Evolutionary conservation across 2,797 vertebrate species (phyloP).

Genomic region (Chloroceryle inda): DNA sequence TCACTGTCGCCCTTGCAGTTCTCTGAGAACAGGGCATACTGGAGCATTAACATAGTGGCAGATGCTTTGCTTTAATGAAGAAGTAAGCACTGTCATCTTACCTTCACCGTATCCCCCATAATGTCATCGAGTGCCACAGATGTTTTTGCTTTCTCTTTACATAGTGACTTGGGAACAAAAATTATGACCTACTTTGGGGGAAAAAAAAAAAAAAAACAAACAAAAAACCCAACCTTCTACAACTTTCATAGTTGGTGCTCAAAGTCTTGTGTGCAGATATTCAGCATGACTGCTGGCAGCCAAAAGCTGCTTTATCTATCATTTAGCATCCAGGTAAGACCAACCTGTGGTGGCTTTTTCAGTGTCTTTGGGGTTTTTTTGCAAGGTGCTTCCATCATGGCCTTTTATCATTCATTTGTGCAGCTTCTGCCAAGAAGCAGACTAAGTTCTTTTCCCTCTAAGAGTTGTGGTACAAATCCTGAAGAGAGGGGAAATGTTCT

Average conservation of each 20-base stretch:
- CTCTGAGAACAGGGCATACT: not conserved
- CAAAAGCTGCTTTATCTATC: not conserved
- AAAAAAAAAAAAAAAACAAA: not conserved
- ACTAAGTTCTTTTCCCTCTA: not conserved
- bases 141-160: not conserved
- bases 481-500: not conserved
- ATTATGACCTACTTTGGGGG: not conserved
- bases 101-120: not conserved
- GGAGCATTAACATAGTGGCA: not conserved
- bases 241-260: not conserved
- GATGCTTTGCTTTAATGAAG: slow-evolving; percentile 30
- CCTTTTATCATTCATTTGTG: not conserved
- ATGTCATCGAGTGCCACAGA: not conserved
- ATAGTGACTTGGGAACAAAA: not conserved
- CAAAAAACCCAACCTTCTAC: too few species aligned
- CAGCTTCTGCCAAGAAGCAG: not conserved
- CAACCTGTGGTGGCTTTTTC: not conserved
- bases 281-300: not conserved
- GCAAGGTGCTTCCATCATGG: not conserved
- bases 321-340: not conserved
- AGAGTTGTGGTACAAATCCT: not conserved
- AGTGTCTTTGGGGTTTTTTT: not conserved
- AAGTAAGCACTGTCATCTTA: not conserved
- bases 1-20: not conserved
- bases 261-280: not conserved